Evolutionary conservation across 2,888 invertebrate species (phyloP), one percentile per base, ranked within the genome.

Genomic region (Tortricodes alternella): DNA sequence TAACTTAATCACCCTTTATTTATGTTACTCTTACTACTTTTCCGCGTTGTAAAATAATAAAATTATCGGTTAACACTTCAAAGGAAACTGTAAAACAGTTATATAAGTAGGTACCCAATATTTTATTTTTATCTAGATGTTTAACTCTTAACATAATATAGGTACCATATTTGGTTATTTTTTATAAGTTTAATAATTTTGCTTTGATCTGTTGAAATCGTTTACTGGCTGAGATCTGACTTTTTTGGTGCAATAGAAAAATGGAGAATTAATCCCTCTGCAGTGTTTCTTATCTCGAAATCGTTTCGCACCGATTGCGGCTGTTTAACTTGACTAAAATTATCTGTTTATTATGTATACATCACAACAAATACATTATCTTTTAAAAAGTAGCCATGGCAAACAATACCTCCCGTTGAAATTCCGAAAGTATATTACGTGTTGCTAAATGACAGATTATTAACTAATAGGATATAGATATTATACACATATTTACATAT

Each of bases 181-280:
- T 73, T 73, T 76, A 69, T 86, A 87, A 85, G 89, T 85, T 80
- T 78, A 74, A 72, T 90, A 82, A 89, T 90, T 90, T 90, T 90
- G 90, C 90, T 90, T 90, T 90, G 90, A 89, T 88, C 78, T 86
- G 87, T 88, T 78, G 72, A 74, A 80, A 84, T 75, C 75, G 71
- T 78, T 77, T 80, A 73, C 80, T 74, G 71, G 70, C 67, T 73
- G 75, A 85, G 89, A 89, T 88, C 89, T 88, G 89, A 89, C 81
- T 78, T 73, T 66, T 66, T 67, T 67, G 76, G 81, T 84, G 79
- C 75, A 77, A 75, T 78, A 64, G 62, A 67, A 29, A 62, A 46
- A 46, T 39, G 59, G 60, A 61, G 55, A 56, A 43, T 50, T 41
- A 55, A 53, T 32, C 15, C 13, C 50, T 55, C 13, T 53, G 39